Conservation (phyloP, 2,888 invertebrate species). For the Chydorus sphaericus region DNA sequence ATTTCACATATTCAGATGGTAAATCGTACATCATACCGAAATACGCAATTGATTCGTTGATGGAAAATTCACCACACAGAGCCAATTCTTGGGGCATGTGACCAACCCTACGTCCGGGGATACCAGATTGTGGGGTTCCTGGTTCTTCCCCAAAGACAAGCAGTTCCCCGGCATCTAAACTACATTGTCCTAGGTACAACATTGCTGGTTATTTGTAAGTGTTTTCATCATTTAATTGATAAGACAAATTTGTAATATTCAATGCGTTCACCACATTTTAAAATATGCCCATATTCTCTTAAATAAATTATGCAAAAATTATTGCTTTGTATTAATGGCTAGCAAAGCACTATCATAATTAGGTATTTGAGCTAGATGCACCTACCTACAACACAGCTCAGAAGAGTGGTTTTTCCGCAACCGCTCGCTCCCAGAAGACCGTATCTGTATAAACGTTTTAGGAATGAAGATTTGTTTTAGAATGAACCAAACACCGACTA, state of each 20-base stretch:
- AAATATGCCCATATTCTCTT: no score
- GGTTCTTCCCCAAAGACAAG: slow-evolving; percentile 81
- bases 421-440: slow-evolving; percentile 88
- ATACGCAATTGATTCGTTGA: slow-evolving; percentile 88
- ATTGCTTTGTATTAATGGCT: no score
- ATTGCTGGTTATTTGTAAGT: no score
- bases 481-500: no score
- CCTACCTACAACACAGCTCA: slow-evolving; percentile 85
- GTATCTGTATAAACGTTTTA: slow-evolving; percentile 58
- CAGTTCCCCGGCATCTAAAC: slow-evolving; percentile 72
- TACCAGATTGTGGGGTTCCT: slow-evolving; percentile 71
- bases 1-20: slow-evolving; percentile 62
- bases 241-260: no score
- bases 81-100: slow-evolving; percentile 95
- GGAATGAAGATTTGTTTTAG: no score
- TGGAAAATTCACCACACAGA: slow-evolving; percentile 79
- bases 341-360: no score
- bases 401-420: slow-evolving; percentile 88
- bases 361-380: no score
- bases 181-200: slow-evolving; percentile 71
- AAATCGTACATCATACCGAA: slow-evolving; percentile 93
- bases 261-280: no score
- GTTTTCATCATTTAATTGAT: no score
- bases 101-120: slow-evolving; percentile 83
- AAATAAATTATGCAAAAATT: no score